Evolutionary conservation across 2,888 invertebrate genomes (phyloP), one percentile per base, ranked within the genome.

Genomic region (Drosophila paramelanica): DNA sequence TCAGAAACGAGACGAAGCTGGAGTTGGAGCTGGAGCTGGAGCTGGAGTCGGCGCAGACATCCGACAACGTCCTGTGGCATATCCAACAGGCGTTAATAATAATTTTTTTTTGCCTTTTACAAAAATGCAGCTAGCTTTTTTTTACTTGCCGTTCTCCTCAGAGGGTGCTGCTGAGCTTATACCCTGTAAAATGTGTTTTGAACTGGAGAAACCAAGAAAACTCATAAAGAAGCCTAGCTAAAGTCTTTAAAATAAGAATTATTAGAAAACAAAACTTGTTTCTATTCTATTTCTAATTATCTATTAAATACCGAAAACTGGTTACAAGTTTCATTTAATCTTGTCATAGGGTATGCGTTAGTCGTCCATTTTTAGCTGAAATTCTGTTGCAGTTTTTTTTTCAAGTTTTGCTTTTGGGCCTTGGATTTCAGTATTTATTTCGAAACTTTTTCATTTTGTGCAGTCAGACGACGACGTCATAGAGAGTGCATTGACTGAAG

Each of bases 401-500:
- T 73, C 67, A 78, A 77, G 77, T 68, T 84, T 70, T 74, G 66
- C 73, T 78, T 87, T 87, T 83, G 76, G 77, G 84, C 73, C 73
- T 89, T 68, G 85, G 82, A 71, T 82, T 82, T 73, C 69, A 73
- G 79, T 20, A 74, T 72, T 79, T 83, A 74, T 73, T 79, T 68
- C 62, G 68, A 81, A 89, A 87, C 75, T 89, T 89, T 89, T 89
- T 89, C 89, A 82, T 88, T 88, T 88, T 81, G 88, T 89, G 83
- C 90, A 89, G 85, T 88, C 89, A 89, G 84, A 89, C 89, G 87
- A 76, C 85, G 81, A 53, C 82, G 79, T 83, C 88, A 86, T 90
- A 88, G 89, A 89, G 86, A 89, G 88, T 89, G 88, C 88, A 89
- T 88, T 89, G 90, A 90, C 88, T 90, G 89, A 87, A 89, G 88